Percentiles rank a stretch among this genome's conserved stretches.
Evolutionary conservation across 2,113 vertebrate species (phyloP).

Genomic region (Naja naja): DNA sequence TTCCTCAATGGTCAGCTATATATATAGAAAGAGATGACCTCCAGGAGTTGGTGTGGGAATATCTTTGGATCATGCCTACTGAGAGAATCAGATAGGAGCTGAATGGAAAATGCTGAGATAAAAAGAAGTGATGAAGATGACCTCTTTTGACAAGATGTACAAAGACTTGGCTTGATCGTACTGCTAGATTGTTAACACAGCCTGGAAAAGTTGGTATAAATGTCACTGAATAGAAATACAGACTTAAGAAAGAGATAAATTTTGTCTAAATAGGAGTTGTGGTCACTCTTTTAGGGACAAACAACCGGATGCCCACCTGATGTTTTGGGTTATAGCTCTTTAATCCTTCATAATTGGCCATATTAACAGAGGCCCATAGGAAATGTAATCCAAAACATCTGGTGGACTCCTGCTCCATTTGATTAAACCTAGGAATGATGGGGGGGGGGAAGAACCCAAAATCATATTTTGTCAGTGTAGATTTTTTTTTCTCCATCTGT

Average conservation of each 20-base stretch:
- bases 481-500: accelerated
- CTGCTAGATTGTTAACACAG: background rate
- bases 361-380: background rate
- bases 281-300: background rate
- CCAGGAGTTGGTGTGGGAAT: background rate
- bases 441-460: accelerated
- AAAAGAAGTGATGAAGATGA: background rate
- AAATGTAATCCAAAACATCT: background rate
- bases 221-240: background rate
- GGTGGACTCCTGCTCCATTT: background rate
- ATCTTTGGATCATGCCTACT: slow-evolving; percentile 1
- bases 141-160: accelerated
- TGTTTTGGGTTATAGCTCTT: background rate
- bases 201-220: background rate
- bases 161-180: background rate
- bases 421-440: background rate
- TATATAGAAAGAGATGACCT: background rate
- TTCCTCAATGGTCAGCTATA: background rate
- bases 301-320: background rate
- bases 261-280: background rate
- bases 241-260: background rate
- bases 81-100: slow-evolving; percentile 11
- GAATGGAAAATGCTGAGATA: background rate
- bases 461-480: background rate
- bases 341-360: background rate